Conservation (phyloP, 92 coral and sea anemone species). For the Paramuricea clavata region DNA sequence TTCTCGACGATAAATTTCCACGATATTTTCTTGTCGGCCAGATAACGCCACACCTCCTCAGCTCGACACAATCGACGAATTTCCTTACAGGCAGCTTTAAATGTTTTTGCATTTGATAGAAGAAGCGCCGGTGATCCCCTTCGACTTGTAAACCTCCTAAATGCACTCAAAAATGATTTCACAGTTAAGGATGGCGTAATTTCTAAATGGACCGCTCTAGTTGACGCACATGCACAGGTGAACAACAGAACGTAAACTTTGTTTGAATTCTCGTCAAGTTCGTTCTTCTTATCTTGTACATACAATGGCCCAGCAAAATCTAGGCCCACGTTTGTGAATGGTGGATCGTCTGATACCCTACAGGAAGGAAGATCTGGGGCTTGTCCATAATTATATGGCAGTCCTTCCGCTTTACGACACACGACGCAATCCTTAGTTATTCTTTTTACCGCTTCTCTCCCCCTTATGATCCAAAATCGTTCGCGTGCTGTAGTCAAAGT, state of each 20-base stretch:
- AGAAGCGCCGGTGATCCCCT: neutral
- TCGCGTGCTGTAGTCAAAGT: neutral
- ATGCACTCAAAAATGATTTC: neutral
- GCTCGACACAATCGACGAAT: slow-evolving; percentile 11
- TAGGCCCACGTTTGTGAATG: no score
- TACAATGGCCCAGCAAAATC: no score
- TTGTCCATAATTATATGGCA: neutral
- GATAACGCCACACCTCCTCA: slow-evolving; percentile 7
- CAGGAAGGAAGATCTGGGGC: neutral
- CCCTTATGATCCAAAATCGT: neutral
- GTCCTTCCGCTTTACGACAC: no score
- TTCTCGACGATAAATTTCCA: no score
- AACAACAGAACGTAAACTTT: slow-evolving; percentile 2
- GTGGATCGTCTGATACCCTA: neutral
- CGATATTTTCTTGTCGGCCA: neutral
- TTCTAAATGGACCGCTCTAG: neutral
- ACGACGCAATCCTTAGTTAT: neutral
- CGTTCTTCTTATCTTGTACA: no score
- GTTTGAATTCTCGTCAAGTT: no score
- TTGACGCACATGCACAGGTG: slow-evolving; percentile 1
- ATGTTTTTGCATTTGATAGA: slow-evolving; percentile 1
- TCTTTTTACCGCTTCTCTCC: neutral
- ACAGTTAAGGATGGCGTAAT: neutral
- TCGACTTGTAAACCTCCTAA: neutral
- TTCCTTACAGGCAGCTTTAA: neutral